Conservation (phyloP, 35 echinoderm and acorn worm genomes). For the Ptychodera flava region DNA sequence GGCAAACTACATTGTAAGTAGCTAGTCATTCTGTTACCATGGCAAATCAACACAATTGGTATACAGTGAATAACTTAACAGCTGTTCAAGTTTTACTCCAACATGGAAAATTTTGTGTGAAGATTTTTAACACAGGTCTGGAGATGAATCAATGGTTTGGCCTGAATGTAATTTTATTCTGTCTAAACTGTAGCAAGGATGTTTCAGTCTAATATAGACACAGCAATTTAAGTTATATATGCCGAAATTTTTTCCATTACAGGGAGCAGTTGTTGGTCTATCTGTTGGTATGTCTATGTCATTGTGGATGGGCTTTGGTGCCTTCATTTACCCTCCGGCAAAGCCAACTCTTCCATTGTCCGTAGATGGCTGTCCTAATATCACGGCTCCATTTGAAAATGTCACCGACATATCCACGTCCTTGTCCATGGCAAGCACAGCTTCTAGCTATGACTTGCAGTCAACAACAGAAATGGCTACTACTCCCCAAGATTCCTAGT, state of each 20-base stretch:
- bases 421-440: too few relatives aligned
- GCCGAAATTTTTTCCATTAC: too few relatives aligned
- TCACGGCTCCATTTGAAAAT: too few relatives aligned
- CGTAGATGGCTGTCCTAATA: constrained; percentile 18
- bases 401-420: too few relatives aligned
- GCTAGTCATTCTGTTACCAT: not conserved
- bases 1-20: constrained; percentile 58
- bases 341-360: constrained; percentile 26
- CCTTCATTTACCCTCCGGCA: constrained; percentile 44
- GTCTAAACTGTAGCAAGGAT: not conserved
- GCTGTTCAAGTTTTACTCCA: not conserved
- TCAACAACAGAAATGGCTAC: not conserved
- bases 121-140: not conserved
- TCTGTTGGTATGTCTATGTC: constrained; percentile 28
- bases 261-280: constrained; percentile 46
- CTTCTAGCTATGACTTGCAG: too few relatives aligned
- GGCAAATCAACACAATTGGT: not conserved
- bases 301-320: constrained; percentile 46
- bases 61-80: too few relatives aligned
- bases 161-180: not conserved
- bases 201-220: too few relatives aligned
- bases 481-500: not conserved
- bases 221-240: too few relatives aligned
- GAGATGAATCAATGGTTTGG: not conserved
- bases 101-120: not conserved